Evolutionary conservation across 1,140 invertebrate species (phyloP).

Genomic region (Delia radicum): DNA sequence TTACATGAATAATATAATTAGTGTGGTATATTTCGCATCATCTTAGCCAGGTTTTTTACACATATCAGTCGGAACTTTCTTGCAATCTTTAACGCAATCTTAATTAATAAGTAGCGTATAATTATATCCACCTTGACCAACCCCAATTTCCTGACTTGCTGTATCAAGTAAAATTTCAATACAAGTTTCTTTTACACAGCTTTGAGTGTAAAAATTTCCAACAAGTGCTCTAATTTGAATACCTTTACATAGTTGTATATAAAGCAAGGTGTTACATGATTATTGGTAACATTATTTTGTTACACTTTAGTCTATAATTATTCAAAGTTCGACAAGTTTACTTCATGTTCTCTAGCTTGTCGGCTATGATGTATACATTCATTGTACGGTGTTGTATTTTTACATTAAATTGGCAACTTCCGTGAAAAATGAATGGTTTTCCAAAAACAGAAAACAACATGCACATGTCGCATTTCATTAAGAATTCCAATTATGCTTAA

Average conservation of each 20-base stretch:
- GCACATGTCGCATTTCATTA: conserved; percentile 13
- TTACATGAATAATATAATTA: too few relatives aligned
- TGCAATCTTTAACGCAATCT: not conserved
- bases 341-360: conserved; percentile 4
- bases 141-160: not conserved
- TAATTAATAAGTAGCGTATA: not conserved
- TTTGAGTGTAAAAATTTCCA: not conserved
- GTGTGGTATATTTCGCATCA: too few relatives aligned
- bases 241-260: not conserved
- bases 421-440: conserved; percentile 10
- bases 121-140: not conserved
- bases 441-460: conserved; percentile 2
- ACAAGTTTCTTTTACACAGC: not conserved
- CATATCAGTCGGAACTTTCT: too few relatives aligned
- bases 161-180: not conserved
- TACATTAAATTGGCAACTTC: conserved; percentile 16
- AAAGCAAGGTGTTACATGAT: not conserved
- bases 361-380: not conserved
- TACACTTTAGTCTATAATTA: not conserved
- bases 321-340: conserved; percentile 13
- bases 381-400: not conserved
- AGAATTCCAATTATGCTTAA: not conserved
- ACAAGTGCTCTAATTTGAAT: not conserved
- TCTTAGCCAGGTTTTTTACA: too few relatives aligned
- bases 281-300: not conserved